Base-by-base conservation (phyloP, 2,113 vertebrate genomes). In the Carettochelys insculpta region DNA sequence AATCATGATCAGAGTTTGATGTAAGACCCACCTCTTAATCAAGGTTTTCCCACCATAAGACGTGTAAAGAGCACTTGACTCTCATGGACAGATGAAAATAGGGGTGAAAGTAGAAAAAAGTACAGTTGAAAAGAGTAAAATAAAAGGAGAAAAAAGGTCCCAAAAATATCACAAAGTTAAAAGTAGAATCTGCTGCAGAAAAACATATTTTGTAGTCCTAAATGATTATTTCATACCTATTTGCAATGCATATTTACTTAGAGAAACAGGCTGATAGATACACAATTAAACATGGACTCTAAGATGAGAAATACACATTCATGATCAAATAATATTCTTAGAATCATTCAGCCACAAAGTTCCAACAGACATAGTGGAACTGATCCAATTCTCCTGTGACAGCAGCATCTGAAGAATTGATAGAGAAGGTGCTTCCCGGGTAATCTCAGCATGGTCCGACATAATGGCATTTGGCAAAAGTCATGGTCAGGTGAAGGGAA, bases 1-100 rank as follows among this genome's bases (percentile, higher is more conserved):
- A 96, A 94, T 93, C 65, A 92, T 92, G 87, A 81, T 61, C 61
- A 80, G 90, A 90, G 52, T 92, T 92, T 95, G 77, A 82, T 86
- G 34, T 82, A 75, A 84, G 27, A n/a, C 34, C 77, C 34, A 85
- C 31, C n/a, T 85, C 48, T 92, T 92, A 86, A 93, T 93, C 93
- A 95, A 85, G 58, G 56, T 82, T 89, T 93, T 91, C 47, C 11
- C 41, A 82, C 22, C 91, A 93, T 90, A 31, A 52, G 27, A 81
- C 34, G 52, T 41, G 17, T 90, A 78, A 89, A 80, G 52, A 88
- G 34, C n/a, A 51, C 48, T 85, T 82, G 53, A 47, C 52, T 93
- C 31, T 38, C 76, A 86, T 80, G 53, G 50, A 71, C 91, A 93
- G 47, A 83, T 77, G 58, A 86, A 73, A 82, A 11, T 77, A 6